Evolutionary conservation across 2,113 vertebrate species (phyloP), one percentile per base, ranked within the genome.

Genomic region (Vidua chalybeata): DNA sequence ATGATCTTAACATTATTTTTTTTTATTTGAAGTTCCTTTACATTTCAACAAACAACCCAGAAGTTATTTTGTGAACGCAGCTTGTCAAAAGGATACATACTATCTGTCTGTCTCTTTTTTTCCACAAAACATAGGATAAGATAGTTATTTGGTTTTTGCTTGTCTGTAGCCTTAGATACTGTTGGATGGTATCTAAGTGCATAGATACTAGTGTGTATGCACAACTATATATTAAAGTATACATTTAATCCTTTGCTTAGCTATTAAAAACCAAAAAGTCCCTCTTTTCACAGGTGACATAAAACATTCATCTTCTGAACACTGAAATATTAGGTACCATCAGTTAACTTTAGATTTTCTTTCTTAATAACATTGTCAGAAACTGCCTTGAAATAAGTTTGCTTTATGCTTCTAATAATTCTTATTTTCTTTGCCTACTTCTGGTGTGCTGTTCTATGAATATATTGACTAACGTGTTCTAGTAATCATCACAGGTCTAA

Each of bases 1-100:
- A 98, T 98, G 97, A 93, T 87, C 89, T 87, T 80, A 84, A 77
- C 94, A 37, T 96, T 96, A 61, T 41, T 95, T 94, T 97, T 97
- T 84, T 97, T 97, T 7, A 79, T 96, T 97, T 96, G 16, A 96
- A 71, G 45, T 95, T 96, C 56, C 68, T 94, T 97, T 95, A 52
- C 30, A 7, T 94, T 96, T 96, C 91, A 67, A 71, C 56, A 71
- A 86, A 88, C 89, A 96, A 66, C 84, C 39, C 94, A 84, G 79
- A 89, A 87, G 91, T 87, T 96, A 89, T 55, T 89, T 80, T 96
- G 35, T 85, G 85, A 97, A 66, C 35, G 49, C 54, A 79, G 67
- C 80, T 68, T 76, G 84, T 75, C 78, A 80, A 93, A 96, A 72
- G 45, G 19, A 64, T 74, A 67, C 82, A 77, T 87, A 68, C 19